Percentiles rank a stretch among this genome's conserved stretches.
phyloP scores from a whole-genome alignment of 2,888 invertebrate species.

The Drosophila macrospina region DNA sequence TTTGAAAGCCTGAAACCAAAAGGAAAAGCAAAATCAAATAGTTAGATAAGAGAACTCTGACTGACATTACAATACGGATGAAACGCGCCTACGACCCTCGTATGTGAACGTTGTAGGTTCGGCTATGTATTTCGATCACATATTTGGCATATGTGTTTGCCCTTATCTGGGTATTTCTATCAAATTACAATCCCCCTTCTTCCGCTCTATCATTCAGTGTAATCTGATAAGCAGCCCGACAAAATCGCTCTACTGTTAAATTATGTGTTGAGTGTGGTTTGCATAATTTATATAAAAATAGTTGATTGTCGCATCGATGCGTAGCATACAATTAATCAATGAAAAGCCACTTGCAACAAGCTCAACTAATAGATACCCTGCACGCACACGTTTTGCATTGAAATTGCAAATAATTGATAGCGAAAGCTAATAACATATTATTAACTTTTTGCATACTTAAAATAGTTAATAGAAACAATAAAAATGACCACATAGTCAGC shows the following conservation, averaged over 20 bases:
- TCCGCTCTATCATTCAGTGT: constrained; percentile 16
- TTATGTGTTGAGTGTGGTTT: constrained; percentile 49
- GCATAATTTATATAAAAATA: constrained; percentile 52
- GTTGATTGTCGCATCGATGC: constrained; percentile 63
- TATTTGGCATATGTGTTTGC: constrained; percentile 52
- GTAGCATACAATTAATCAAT: constrained; percentile 69
- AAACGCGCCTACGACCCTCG: constrained; percentile 38
- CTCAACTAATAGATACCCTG: neutral
- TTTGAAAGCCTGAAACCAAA: constrained; percentile 41
- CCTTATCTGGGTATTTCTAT: constrained; percentile 69
- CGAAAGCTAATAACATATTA: no score
- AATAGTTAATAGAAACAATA: no score
- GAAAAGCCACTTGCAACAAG: constrained; percentile 10
- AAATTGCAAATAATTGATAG: neutral
- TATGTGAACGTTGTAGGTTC: neutral
- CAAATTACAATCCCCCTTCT: constrained; percentile 59
- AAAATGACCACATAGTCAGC: neutral
- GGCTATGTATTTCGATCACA: constrained; percentile 29
- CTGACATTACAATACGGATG: constrained; percentile 53
- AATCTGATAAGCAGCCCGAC: constrained; percentile 69
- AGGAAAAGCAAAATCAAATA: constrained; percentile 53
- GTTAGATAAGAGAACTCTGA: constrained; percentile 50
- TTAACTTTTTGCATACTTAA: no score
- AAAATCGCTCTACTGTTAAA: constrained; percentile 79
- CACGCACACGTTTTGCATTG: neutral